Evolutionary conservation across 2,113 vertebrate genomes (phyloP), one percentile per base, ranked within the genome.

Genomic region (Oplegnathus fasciatus): DNA sequence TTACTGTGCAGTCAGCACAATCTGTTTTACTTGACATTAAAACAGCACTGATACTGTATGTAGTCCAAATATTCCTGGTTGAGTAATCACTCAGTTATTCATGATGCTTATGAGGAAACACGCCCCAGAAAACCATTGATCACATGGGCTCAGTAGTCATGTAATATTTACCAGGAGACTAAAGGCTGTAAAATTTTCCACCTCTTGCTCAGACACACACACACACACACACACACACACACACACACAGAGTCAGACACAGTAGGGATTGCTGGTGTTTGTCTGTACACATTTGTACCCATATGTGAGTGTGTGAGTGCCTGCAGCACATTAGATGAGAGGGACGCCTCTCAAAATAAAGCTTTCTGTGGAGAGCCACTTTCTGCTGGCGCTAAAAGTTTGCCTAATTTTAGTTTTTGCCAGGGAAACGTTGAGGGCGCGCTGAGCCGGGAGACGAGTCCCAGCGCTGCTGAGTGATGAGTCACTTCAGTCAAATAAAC

Each of bases 401-500:
- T 2, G 7, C 46, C 77, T 76, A 64, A 76, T 76, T 86, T 82
- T 79, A 76, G 75, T 50, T 86, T 88, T 61, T 78, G 54, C 50
- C 60, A 8, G 28, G 5, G 52, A 83, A 75, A 58, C 3, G 54
- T 75, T 64, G 75, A 78, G 70, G 78, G 74, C 60, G 15, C 8
- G 9, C 46, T 72, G 71, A 75, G 76, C 60, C 10, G 42, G 46
- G 68, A 79, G 61, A 75, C 15, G 13, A 67, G 66, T 62, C 75
- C 71, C 86, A 42, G 58, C 4, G 46, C 72, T 7, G 28, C 44
- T 22, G 72, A 86, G 70, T 26, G 75, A 82, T 88, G 84, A 88
- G 40, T 88, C 81, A 84, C 83, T 81, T 67, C 60, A 86, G 60
- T 88, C 68, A 72, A 65, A 80, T 68, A 86, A 82, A 86, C 69